phyloP scores from a whole-genome alignment of 92 coral and sea anemone genomes.

The Muricea muricata region DNA sequence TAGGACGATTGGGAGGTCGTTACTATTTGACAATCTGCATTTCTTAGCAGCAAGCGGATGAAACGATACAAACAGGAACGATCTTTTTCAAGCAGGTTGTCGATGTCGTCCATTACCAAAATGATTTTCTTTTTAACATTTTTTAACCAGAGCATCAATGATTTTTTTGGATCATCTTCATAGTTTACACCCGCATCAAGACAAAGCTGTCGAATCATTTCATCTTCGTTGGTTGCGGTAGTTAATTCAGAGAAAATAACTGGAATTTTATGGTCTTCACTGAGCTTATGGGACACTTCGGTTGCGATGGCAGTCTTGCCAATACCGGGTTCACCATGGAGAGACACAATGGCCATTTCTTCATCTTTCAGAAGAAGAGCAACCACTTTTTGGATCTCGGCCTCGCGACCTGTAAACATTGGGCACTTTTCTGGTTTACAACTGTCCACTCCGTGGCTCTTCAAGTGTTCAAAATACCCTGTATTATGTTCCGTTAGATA shows the following conservation, averaged over 20 bases:
- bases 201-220: no score
- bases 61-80: not conserved
- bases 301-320: slow-evolving; percentile 10
- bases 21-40: no score
- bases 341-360: not conserved
- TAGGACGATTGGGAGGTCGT: not conserved
- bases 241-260: no score
- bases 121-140: not conserved
- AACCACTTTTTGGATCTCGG: not conserved
- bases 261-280: no score
- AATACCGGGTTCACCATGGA: slow-evolving; percentile 22
- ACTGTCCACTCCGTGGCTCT: no score
- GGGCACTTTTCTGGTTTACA: not conserved
- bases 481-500: no score
- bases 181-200: not conserved
- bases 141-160: not conserved
- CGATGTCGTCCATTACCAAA: slow-evolving; percentile 15
- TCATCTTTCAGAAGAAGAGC: not conserved
- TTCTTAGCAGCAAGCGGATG: not conserved
- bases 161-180: not conserved
- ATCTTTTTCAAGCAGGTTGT: not conserved
- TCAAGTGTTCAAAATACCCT: no score
- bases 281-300: slow-evolving; percentile 30
- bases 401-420: no score
- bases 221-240: no score